Conservation (phyloP, 2,888 invertebrate species). For the Scaptomyza flava region DNA sequence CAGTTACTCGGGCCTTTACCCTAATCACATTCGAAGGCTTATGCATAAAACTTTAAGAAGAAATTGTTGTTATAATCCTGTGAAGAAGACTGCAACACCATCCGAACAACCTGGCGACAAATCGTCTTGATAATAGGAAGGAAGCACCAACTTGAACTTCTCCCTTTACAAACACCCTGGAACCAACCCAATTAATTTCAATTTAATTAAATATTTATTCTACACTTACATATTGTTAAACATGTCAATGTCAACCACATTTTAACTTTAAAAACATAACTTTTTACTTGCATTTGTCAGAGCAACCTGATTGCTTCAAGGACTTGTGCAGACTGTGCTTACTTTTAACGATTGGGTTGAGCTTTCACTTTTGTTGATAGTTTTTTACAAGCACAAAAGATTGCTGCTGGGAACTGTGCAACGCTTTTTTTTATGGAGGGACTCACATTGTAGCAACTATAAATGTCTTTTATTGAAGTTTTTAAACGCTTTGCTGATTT, state of each 20-base stretch:
- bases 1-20: conserved; percentile 1
- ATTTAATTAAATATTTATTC: no score
- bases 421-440: conserved; percentile 36
- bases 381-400: conserved; percentile 53
- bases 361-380: conserved; percentile 57
- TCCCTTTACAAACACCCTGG: no score
- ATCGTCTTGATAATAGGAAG: no score
- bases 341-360: conserved; percentile 59
- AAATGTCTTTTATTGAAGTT: conserved; percentile 77
- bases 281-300: conserved; percentile 14
- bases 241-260: neutral
- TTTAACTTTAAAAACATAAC: neutral
- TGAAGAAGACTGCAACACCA: no score
- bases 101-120: no score
- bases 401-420: conserved; percentile 43
- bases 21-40: neutral
- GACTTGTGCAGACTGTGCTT: conserved; percentile 21
- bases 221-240: neutral
- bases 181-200: no score
- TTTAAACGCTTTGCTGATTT: conserved; percentile 79
- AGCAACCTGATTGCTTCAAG: conserved; percentile 21
- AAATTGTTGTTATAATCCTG: neutral
- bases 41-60: neutral
- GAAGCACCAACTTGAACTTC: no score
- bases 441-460: conserved; percentile 62